phyloP scores from a whole-genome alignment of 2,888 invertebrate species.

The Acrocera orbiculus region DNA sequence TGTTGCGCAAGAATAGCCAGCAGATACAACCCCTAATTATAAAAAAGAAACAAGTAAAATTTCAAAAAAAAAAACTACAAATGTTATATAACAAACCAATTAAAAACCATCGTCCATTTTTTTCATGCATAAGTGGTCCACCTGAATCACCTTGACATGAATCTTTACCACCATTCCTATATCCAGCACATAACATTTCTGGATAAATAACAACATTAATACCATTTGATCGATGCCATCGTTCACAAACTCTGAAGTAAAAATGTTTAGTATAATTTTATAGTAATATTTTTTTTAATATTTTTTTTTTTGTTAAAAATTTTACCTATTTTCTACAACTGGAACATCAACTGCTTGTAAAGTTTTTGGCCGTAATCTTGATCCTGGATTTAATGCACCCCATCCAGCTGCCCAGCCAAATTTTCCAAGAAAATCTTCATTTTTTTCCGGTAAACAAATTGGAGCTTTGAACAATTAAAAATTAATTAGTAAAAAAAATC shows the following conservation, averaged over 20 bases:
- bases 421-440: constrained; percentile 75
- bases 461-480: constrained; percentile 39
- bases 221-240: constrained; percentile 48
- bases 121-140: constrained; percentile 78
- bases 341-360: constrained; percentile 84
- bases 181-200: constrained; percentile 90
- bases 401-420: constrained; percentile 87
- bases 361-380: constrained; percentile 71
- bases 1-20: constrained; percentile 86
- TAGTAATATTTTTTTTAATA: too few species aligned
- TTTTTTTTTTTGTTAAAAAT: too few species aligned
- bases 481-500: background rate
- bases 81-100: constrained; percentile 33
- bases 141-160: constrained; percentile 51
- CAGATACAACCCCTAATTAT: constrained; percentile 76
- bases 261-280: background rate
- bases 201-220: constrained; percentile 61
- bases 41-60: background rate
- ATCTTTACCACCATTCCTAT: constrained; percentile 58
- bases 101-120: constrained; percentile 72
- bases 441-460: constrained; percentile 78
- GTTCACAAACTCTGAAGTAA: constrained; percentile 35
- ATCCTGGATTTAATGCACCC: constrained; percentile 75
- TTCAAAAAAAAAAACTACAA: background rate
- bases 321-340: constrained; percentile 65